Evolutionary conservation across 2,113 vertebrate species (phyloP).

Genomic region (Myiozetetes cayanensis): DNA sequence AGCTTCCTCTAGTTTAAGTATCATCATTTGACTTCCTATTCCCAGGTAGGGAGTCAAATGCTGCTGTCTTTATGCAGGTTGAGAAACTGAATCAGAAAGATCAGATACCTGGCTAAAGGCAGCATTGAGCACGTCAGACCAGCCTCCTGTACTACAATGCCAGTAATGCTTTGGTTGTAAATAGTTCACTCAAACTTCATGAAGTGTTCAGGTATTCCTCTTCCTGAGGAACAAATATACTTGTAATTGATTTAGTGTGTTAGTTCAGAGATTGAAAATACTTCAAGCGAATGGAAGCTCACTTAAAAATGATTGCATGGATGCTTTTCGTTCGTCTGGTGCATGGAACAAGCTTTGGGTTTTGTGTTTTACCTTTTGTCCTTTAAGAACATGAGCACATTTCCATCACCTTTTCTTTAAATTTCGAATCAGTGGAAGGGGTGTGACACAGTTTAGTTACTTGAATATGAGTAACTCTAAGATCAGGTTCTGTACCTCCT

Average conservation of each 20-base stretch:
- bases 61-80: background rate
- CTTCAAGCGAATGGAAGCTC: background rate
- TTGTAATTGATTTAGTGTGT: background rate
- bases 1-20: background rate
- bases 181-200: background rate
- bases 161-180: background rate
- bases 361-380: background rate
- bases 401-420: background rate
- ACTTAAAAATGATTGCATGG: background rate
- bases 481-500: background rate
- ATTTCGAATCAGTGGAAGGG: background rate
- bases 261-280: background rate
- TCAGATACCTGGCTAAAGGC: background rate
- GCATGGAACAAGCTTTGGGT: background rate
- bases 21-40: background rate
- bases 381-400: background rate
- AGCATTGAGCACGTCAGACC: background rate
- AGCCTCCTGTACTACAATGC: background rate
- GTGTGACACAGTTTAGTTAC: background rate
- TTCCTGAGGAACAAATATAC: background rate
- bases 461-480: background rate
- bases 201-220: background rate
- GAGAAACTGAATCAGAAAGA: background rate
- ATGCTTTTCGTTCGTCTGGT: background rate
- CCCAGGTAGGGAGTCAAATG: background rate